Base-by-base conservation (phyloP, 53 echinoderm and acorn worm species). In the Apostichopus leukothele region DNA sequence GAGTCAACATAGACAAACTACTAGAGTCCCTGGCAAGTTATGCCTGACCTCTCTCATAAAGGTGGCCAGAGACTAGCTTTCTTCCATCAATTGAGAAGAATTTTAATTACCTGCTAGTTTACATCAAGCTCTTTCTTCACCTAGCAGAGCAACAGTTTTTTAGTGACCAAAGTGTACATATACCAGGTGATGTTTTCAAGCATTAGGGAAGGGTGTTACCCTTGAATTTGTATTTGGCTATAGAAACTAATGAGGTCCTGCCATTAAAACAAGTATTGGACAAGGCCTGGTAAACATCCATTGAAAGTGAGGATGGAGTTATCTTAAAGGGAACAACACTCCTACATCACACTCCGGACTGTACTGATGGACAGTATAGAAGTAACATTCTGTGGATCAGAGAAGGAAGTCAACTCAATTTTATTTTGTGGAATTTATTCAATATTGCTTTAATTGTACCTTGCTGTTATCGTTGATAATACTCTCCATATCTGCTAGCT, bases 71-170 rank as follows among this genome's bases (percentile, higher is more conserved):
- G 53, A 79, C 53, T 50, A 52, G 51, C 53, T 79, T 53, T 19
- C 79, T 39, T 39, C 39, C 39, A 39, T 39, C 39, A 39, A 7
- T 53, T 7, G 5, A 5, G 12, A 79, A 79, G 79, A 79, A 79
- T 79, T 79, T 79, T 52, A 79, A 79, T 79, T 51, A 79, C 51
- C 79, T 26, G 79, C 54, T 79, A 39, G 53, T 79, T 79, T 51
- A 10, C 51, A 51, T 79, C 50, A 79, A 79, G 79, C 18, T 51
- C 79, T 79, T 79, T 79, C 79, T 52, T 79, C 79, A 53, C 79
- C 79, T 79, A 79, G 52, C n/a, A 53, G n/a, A 51, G n/a, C 51
- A 53, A 79, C n/a, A 1, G n/a, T 13, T 11, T 79, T 79, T 79
- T 79, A 79, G 51, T 51, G 53, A 53, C 79, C 50, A 50, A 39